These are phyloP conservation scores for Odontamblyopus rebecca DNA, from an alignment of 2,797 vertebrate genomes.

Conservation along the genomic window DNA sequence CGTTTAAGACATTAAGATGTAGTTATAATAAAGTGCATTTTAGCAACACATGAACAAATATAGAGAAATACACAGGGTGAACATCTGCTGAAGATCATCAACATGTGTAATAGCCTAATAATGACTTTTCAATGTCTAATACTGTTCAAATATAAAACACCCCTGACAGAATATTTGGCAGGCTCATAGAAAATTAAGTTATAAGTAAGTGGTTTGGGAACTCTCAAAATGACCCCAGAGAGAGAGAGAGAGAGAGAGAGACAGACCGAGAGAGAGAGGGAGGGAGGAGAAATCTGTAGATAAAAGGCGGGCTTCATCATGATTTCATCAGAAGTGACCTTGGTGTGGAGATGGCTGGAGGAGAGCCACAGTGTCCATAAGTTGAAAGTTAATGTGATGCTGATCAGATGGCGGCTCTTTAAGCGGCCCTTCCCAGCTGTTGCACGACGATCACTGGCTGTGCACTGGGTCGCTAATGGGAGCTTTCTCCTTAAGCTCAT, in stretches of 20 bases:
- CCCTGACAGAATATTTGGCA: too few species aligned
- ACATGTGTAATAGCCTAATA: too few species aligned
- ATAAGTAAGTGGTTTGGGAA: too few species aligned
- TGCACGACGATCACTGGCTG: conserved; percentile 47
- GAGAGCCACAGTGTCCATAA: conserved; percentile 71
- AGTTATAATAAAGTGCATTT: too few species aligned
- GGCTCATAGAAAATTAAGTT: too few species aligned
- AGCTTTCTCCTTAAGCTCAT: conserved; percentile 67
- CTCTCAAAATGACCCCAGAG: not conserved
- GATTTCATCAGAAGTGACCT: conserved; percentile 81
- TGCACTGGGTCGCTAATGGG: conserved; percentile 48
- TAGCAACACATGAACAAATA: too few species aligned
- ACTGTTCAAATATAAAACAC: too few species aligned
- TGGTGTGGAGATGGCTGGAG: conserved; percentile 72
- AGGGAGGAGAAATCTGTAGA: conserved; percentile 36
- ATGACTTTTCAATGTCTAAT: too few species aligned
- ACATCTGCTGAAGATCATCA: too few species aligned
- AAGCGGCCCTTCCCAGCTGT: conserved; percentile 66
- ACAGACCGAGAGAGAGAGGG: conserved; percentile 9
- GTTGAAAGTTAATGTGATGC: conserved; percentile 77
- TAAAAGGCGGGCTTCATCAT: conserved; percentile 77
- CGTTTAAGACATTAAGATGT: too few species aligned
- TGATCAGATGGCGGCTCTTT: conserved; percentile 53
- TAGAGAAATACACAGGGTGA: too few species aligned
- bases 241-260: conserved; percentile 7